A percentile compares a stretch with the other conserved stretches of the same genome.
Evolutionary conservation across 1,140 invertebrate genomes (phyloP).

Genomic region (Cryptotermes secundus): DNA sequence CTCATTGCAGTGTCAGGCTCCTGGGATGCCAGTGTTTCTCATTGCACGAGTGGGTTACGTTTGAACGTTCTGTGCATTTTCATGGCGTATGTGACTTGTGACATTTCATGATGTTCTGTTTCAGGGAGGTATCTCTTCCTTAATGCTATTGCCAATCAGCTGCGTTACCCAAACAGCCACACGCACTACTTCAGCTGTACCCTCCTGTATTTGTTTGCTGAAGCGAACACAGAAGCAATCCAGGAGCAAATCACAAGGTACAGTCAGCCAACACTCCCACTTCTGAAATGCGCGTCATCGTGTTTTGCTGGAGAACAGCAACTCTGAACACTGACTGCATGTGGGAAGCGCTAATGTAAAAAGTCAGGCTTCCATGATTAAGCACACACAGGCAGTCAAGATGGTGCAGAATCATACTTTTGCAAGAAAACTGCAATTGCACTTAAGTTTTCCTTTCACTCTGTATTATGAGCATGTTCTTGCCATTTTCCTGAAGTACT

Average conservation of each 20-base stretch:
- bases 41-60: no score
- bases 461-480: no score
- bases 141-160: conserved; percentile 97
- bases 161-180: conserved; percentile 98
- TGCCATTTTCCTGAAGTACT: no score
- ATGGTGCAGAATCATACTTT: no score
- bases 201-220: conserved; percentile 94
- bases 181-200: conserved; percentile 99
- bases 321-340: not conserved
- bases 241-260: conserved; percentile 74
- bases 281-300: not conserved
- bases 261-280: conserved; percentile 20
- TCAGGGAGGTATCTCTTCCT: conserved; percentile 87
- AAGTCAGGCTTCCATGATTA: not conserved
- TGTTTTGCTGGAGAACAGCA: not conserved
- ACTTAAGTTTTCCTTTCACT: no score
- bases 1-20: no score
- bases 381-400: no score
- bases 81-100: no score
- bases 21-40: no score
- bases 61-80: no score
- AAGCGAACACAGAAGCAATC: conserved; percentile 95
- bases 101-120: conserved; percentile 35
- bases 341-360: not conserved
- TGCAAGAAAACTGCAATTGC: no score